phyloP scores from a whole-genome alignment of 2,797 vertebrate species.

The Bradypodion pumilum region DNA sequence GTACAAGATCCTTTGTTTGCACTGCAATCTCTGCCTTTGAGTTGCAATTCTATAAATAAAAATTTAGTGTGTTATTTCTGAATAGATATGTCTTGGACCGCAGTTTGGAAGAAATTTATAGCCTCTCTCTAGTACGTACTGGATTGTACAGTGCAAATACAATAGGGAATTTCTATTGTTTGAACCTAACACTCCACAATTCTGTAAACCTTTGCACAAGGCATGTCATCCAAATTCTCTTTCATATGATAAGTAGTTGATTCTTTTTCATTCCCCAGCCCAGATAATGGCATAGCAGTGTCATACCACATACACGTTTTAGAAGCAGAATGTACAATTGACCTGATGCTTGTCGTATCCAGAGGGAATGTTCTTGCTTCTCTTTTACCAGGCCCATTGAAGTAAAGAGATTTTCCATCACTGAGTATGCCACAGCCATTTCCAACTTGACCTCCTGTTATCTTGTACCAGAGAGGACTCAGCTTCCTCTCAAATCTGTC shows the following conservation, averaged over 20 bases:
- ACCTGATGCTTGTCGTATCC: conserved; percentile 95
- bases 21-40: neutral
- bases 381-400: conserved; percentile 89
- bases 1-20: neutral
- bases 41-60: neutral
- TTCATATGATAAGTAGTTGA: neutral
- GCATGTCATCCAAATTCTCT: neutral
- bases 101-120: neutral
- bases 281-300: neutral
- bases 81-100: neutral
- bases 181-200: neutral
- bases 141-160: neutral
- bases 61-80: neutral
- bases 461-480: conserved; percentile 93
- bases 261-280: neutral
- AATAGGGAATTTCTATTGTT: neutral
- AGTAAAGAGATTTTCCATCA: conserved; percentile 93
- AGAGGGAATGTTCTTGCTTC: conserved; percentile 90
- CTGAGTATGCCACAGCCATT: conserved; percentile 91
- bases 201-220: neutral
- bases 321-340: conserved; percentile 36
- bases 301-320: neutral
- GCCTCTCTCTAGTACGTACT: neutral
- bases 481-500: conserved; percentile 97
- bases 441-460: conserved; percentile 90